These are phyloP conservation scores for Marasmarcha lunaedactyla DNA, from an alignment of 2,888 invertebrate genomes.

Conservation along the genomic window DNA sequence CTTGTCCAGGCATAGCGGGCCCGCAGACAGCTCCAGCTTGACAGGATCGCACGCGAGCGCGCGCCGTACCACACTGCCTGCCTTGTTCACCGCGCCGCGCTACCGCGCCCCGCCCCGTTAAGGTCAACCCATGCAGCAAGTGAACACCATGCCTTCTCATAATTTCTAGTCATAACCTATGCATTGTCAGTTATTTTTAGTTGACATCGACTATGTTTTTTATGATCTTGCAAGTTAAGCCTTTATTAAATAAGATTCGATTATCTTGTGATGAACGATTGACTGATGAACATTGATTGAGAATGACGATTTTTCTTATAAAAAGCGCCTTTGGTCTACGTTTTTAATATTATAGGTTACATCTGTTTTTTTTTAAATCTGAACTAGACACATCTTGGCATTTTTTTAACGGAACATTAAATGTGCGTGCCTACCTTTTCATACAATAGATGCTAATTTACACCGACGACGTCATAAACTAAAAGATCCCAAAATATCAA, in stretches of 20 bases:
- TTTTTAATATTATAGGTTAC: too few relatives aligned
- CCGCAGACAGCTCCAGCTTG: constrained; percentile 64
- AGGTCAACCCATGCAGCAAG: constrained; percentile 19
- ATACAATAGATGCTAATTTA: constrained; percentile 53
- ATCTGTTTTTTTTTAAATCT: too few relatives aligned
- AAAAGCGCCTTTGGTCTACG: too few relatives aligned
- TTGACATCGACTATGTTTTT: background rate
- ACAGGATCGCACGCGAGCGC: constrained; percentile 54
- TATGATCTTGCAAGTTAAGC: background rate
- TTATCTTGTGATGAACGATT: too few relatives aligned
- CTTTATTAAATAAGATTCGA: background rate
- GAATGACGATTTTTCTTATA: too few relatives aligned
- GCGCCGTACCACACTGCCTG: constrained; percentile 56
- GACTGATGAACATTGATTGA: too few relatives aligned
- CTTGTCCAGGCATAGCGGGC: constrained; percentile 65
- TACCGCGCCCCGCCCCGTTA: constrained; percentile 30
- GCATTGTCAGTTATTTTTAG: background rate
- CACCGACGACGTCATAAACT: constrained; percentile 36
- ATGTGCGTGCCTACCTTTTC: constrained; percentile 46
- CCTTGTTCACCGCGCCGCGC: constrained; percentile 20
- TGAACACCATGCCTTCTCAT: constrained; percentile 18
- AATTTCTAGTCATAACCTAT: constrained; percentile 5
- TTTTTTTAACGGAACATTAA: background rate
- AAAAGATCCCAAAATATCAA: constrained; percentile 24
- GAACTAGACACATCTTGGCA: too few relatives aligned